Evolutionary conservation across 2,113 vertebrate genomes (phyloP).

Genomic region (Camarhynchus parvulus): DNA sequence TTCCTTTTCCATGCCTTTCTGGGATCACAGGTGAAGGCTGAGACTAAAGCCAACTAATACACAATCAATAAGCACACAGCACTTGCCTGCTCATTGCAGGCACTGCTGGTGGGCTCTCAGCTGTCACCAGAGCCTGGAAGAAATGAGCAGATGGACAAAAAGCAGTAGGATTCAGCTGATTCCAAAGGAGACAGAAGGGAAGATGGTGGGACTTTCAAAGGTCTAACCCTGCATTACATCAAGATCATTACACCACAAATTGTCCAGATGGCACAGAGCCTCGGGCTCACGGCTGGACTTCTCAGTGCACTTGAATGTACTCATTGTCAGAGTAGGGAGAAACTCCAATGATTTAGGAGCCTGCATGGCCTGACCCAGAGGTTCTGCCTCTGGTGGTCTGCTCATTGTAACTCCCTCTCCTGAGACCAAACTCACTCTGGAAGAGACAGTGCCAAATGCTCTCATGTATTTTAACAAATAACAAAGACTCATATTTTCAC

Average conservation of each 20-base stretch:
- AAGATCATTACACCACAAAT: constrained; percentile 65
- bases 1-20: neutral
- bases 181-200: constrained; percentile 57
- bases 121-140: constrained; percentile 41
- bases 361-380: neutral
- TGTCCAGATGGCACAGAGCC: constrained; percentile 55
- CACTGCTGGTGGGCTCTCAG: constrained; percentile 53
- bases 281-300: constrained; percentile 3
- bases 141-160: constrained; percentile 62
- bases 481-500: neutral
- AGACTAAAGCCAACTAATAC: neutral
- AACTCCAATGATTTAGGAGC: neutral
- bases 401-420: neutral
- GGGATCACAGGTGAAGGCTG: neutral
- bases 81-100: neutral
- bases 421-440: neutral
- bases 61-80: constrained; percentile 30
- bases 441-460: neutral
- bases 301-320: neutral
- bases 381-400: neutral
- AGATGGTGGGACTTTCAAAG: constrained; percentile 46
- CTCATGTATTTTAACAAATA: neutral
- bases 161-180: constrained; percentile 36
- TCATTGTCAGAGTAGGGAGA: neutral
- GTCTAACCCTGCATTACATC: constrained; percentile 66